Conservation (phyloP, 2,888 invertebrate genomes). For the Urechis unicinctus region DNA sequence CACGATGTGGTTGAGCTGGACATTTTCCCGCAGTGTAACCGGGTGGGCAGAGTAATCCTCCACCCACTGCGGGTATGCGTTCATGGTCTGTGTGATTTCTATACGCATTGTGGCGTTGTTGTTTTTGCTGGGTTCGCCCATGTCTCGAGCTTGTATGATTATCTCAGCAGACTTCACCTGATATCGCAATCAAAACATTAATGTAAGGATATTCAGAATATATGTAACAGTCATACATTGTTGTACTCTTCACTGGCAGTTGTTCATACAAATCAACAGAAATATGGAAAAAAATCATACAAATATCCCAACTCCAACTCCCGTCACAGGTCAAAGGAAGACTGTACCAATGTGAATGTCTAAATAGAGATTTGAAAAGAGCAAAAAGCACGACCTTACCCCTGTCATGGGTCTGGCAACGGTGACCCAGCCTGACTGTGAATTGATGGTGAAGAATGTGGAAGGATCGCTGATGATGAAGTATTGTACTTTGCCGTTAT, state of each 20-base stretch:
- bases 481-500: constrained; percentile 66
- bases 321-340: no score
- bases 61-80: constrained; percentile 25
- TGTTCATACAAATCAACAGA: neutral
- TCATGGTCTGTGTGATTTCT: constrained; percentile 69
- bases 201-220: no score
- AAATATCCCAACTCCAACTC: no score
- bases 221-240: no score
- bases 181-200: no score
- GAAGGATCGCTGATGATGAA: constrained; percentile 64
- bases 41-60: constrained; percentile 20
- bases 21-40: constrained; percentile 19
- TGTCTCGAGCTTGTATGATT: constrained; percentile 97
- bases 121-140: constrained; percentile 89
- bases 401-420: constrained; percentile 74
- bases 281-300: neutral
- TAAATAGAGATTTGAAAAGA: no score
- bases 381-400: no score
- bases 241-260: no score
- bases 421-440: constrained; percentile 95
- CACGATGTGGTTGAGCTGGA: constrained; percentile 19
- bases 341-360: no score
- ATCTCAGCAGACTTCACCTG: constrained; percentile 46
- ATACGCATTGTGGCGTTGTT: constrained; percentile 96
- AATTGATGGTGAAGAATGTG: constrained; percentile 90